Conservation (phyloP, 2,797 vertebrate species). For the Neostethus bicornis region DNA sequence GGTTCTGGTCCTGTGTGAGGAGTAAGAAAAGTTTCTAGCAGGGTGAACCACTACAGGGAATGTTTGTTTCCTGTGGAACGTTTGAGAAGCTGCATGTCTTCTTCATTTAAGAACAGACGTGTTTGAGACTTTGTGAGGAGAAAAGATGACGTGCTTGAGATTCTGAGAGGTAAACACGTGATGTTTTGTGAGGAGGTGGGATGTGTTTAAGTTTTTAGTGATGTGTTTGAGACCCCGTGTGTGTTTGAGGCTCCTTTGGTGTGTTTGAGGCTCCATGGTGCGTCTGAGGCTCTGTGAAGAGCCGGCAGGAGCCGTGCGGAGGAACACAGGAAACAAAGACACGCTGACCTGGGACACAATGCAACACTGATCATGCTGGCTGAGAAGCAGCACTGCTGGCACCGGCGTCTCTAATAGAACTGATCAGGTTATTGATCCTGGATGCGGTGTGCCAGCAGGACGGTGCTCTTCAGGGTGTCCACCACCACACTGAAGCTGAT, state of each 20-base stretch:
- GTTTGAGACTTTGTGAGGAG: no score
- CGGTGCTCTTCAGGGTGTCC: slow-evolving; percentile 80
- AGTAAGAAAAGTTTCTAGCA: slow-evolving; percentile 79
- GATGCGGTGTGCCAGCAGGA: slow-evolving; percentile 89
- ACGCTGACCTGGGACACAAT: slow-evolving; percentile 91
- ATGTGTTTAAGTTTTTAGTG: no score
- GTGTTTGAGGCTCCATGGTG: no score
- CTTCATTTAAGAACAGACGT: slow-evolving; percentile 36
- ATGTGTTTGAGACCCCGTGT: no score
- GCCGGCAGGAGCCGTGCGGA: no score
- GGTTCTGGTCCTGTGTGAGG: no score
- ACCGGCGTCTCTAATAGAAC: slow-evolving; percentile 64
- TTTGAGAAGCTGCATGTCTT: slow-evolving; percentile 47
- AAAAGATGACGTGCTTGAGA: no score
- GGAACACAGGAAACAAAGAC: slow-evolving; percentile 96
- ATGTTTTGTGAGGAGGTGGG: no score
- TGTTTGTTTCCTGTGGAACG: slow-evolving; percentile 86
- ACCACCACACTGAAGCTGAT: slow-evolving; percentile 72
- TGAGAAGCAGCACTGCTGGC: slow-evolving; percentile 93
- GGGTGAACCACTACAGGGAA: slow-evolving; percentile 76
- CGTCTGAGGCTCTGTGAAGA: no score
- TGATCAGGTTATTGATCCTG: no score
- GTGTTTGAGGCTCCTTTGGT: no score
- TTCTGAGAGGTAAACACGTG: no score
- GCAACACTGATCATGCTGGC: slow-evolving; percentile 96